A percentile compares a stretch with the other conserved stretches of the same genome.
phyloP scores from a whole-genome alignment of 2,113 vertebrate species.

The Syngnathus floridae region DNA sequence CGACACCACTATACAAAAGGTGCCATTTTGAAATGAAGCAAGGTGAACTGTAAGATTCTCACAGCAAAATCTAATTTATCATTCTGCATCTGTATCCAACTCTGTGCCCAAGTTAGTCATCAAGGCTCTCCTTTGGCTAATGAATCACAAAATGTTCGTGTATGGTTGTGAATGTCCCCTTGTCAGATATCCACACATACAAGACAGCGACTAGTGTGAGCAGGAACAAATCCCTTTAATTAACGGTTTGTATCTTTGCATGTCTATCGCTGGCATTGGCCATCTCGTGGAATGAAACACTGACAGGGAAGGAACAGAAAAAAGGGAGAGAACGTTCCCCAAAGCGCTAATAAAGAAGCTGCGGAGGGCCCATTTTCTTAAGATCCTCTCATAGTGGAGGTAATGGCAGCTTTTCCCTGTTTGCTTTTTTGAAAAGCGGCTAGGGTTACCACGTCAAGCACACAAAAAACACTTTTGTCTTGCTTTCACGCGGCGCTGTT shows the following conservation, averaged over 20 bases:
- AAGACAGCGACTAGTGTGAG: neutral
- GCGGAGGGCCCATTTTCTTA: conserved; percentile 53
- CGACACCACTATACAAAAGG: neutral
- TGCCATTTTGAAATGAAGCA: neutral
- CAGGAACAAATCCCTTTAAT: neutral
- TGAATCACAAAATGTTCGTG: neutral
- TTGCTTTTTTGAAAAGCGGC: conserved; percentile 59
- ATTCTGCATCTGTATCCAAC: neutral
- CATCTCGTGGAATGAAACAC: conserved; percentile 41
- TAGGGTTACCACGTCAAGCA: conserved; percentile 64
- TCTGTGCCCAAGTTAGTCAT: neutral
- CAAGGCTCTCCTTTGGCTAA: neutral
- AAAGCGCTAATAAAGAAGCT: conserved; percentile 56
- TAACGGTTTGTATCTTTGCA: conserved; percentile 15
- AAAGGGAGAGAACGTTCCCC: conserved; percentile 23
- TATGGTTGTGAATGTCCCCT: neutral
- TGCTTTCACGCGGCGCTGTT: conserved; percentile 59
- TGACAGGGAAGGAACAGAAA: conserved; percentile 36
- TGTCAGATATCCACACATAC: neutral
- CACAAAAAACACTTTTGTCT: conserved; percentile 64
- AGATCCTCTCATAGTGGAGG: conserved; percentile 47
- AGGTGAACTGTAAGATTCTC: neutral
- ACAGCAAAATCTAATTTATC: neutral
- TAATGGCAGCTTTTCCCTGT: conserved; percentile 64
- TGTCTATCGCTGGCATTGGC: conserved; percentile 29